Conservation (phyloP, 2,888 invertebrate species). For the Rhyacophila evoluta region DNA sequence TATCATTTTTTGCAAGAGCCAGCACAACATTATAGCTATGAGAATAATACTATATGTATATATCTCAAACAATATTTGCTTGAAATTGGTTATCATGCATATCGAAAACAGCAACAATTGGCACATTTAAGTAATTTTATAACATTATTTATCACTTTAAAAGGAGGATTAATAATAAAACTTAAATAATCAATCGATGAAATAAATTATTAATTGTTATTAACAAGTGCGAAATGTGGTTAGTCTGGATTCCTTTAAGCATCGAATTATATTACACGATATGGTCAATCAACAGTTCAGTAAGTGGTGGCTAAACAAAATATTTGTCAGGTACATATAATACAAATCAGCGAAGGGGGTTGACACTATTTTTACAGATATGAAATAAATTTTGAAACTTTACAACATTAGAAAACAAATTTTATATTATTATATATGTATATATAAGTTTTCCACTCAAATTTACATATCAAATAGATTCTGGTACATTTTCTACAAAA, state of each 20-base stretch:
- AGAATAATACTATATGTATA: background rate
- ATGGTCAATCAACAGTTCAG: too few species aligned
- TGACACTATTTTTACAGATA: too few species aligned
- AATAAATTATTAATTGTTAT: conserved; percentile 2
- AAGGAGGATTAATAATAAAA: background rate
- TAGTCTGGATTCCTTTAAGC: background rate
- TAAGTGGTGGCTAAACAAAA: too few species aligned
- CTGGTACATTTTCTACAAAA: too few species aligned
- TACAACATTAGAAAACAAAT: too few species aligned
- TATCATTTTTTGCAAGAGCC: background rate
- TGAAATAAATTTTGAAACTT: too few species aligned
- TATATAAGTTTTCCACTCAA: too few species aligned
- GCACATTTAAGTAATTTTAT: conserved; percentile 4
- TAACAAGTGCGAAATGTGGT: background rate
- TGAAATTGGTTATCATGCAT: background rate
- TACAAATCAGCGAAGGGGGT: too few species aligned
- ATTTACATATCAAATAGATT: too few species aligned
- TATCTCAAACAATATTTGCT: background rate
- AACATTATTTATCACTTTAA: conserved; percentile 9
- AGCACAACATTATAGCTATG: background rate
- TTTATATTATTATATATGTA: too few species aligned
- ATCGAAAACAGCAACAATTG: background rate
- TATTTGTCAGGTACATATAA: too few species aligned
- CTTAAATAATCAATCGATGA: background rate
- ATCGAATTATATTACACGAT: too few species aligned